Base-by-base conservation (phyloP, 2,797 vertebrate species). In the Kryptolebias ocellatus region DNA sequence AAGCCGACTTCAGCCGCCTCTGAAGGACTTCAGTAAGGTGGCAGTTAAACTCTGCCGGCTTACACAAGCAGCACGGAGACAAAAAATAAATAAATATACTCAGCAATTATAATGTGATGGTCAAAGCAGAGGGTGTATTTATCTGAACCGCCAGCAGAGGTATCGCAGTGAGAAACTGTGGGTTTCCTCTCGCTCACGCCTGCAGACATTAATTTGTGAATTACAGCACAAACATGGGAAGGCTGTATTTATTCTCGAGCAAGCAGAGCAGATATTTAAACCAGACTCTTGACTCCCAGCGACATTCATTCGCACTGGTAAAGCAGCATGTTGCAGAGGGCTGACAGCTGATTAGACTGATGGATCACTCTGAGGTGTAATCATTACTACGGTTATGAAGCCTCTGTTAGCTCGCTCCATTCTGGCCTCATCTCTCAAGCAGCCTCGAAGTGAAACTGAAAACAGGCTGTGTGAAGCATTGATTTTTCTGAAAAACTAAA, bases 91-190 rank as follows among this genome's bases (percentile, higher is more conserved):
- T 1, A 50, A 46, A 46, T 4, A 20, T 8, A 65, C 14, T 24
- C 8, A 64, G 57, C 69, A 62, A 76, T 82, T 79, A 70, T 9
- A 67, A 53, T 61, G 54, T 74, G 53, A 61, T 18, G 17, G 64
- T 63, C 45, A 29, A 64, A 77, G 60, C 3, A 9, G 60, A 55
- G 34, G 67, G 50, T 84, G 85, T 77, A 69, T 84, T 82, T 63
- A 86, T 81, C 18, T 64, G 64, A 83, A 52, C 55, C 70, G 64
- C 86, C 89, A 86, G 87, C 81, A 87, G 88, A 83, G 86, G 85
- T 83, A 83, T 83, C 72, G 34, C 46, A 45, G 73, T 59, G 15
- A 72, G 55, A 72, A 69, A 67, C 53, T 64, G 39, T 44, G 37
- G 54, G 50, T 28, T 55, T 42, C 17, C 27, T 68, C 54, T 64